A percentile compares a stretch with the other conserved stretches of the same genome.
These are phyloP conservation scores for Limnephilus auricula DNA, from an alignment of 2,888 invertebrate genomes.

Conservation along the genomic window DNA sequence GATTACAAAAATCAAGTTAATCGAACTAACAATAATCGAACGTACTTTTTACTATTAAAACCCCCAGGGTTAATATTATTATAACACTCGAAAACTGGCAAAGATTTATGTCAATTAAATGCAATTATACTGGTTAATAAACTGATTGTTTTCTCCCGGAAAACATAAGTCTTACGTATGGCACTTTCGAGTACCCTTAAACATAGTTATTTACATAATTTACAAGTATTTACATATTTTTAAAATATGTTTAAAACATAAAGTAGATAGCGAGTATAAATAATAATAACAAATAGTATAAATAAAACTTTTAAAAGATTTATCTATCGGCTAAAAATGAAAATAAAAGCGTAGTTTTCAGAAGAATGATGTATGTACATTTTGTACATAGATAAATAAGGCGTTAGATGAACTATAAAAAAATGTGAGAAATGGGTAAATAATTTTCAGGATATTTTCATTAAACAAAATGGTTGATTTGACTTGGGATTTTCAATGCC, in stretches of 20 bases:
- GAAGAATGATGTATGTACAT: background rate
- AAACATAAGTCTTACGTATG: constrained; percentile 24
- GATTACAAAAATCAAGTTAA: background rate
- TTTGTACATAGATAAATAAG: background rate
- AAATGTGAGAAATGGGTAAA: background rate
- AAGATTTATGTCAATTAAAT: background rate
- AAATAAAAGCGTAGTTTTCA: background rate
- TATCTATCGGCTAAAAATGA: background rate
- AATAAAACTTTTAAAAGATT: constrained; percentile 38
- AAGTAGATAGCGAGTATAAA: constrained; percentile 39
- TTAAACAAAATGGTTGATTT: background rate
- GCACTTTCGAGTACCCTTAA: background rate
- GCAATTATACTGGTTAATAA: background rate
- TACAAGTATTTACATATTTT: constrained; percentile 47
- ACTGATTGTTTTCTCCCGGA: background rate
- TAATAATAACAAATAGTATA: constrained; percentile 23
- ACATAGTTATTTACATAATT: constrained; percentile 34
- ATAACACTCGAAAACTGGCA: background rate
- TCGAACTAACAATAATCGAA: too few relatives aligned
- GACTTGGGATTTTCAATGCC: too few relatives aligned
- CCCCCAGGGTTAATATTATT: too few relatives aligned
- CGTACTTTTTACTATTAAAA: too few relatives aligned
- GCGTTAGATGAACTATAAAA: background rate
- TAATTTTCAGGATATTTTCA: background rate
- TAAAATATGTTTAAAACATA: constrained; percentile 40